A percentile compares a stretch with the other conserved stretches of the same genome.
Conservation (phyloP, 2,888 invertebrate species). For the Amitus sp. region DNA sequence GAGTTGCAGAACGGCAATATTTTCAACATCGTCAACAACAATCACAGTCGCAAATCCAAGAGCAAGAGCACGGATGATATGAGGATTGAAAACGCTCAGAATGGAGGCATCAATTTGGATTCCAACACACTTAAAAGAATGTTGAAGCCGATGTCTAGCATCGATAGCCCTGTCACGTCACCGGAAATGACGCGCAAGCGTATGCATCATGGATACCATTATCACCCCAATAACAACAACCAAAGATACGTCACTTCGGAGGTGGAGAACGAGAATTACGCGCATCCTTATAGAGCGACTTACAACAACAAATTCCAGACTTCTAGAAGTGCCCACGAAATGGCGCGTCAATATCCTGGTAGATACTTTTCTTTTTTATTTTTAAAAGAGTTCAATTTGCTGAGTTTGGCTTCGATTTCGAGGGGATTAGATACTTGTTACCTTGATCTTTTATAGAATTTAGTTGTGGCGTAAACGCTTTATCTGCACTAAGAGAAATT, state of each 20-base stretch:
- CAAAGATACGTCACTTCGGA: conserved; percentile 68
- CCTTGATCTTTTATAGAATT: no score
- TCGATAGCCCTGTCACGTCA: conserved; percentile 89
- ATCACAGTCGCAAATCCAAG: conserved; percentile 73
- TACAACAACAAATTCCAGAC: conserved; percentile 61
- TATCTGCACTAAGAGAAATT: no score
- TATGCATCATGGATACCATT: conserved; percentile 72
- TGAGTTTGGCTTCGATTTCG: no score
- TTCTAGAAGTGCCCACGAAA: conserved; percentile 77
- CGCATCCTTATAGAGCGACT: conserved; percentile 54
- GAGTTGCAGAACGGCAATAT: conserved; percentile 65
- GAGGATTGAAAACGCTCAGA: conserved; percentile 67
- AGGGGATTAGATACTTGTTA: no score
- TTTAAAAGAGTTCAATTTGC: no score
- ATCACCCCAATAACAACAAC: conserved; percentile 62
- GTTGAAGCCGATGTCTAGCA: conserved; percentile 93
- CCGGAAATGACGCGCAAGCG: conserved; percentile 89
- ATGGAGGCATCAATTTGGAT: conserved; percentile 71
- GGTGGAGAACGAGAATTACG: conserved; percentile 63
- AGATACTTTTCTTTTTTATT: conserved; percentile 27
- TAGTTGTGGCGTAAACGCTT: no score
- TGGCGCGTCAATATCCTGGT: conserved; percentile 69
- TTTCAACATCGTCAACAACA: conserved; percentile 64
- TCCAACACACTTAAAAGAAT: conserved; percentile 91
- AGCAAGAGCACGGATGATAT: conserved; percentile 94